Evolutionary conservation across 1,140 invertebrate genomes (phyloP).

Genomic region (Metaphire vulgaris): DNA sequence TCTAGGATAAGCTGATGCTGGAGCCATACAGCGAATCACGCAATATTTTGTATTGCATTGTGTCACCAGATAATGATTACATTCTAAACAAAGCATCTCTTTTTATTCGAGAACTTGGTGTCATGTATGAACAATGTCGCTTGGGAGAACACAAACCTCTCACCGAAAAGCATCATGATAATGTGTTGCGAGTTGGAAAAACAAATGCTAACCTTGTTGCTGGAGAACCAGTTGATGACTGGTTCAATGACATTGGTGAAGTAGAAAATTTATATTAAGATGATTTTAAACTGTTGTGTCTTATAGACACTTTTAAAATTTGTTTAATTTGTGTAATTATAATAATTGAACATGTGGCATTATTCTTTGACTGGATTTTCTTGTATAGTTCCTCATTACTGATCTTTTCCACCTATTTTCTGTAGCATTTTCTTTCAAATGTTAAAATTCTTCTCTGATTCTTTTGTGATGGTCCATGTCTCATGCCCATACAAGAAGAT

Average conservation of each 20-base stretch:
- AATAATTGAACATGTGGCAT: not conserved
- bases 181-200: constrained; percentile 78
- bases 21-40: constrained; percentile 88
- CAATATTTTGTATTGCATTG: constrained; percentile 88
- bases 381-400: constrained; percentile 23
- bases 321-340: not conserved
- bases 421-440: no score
- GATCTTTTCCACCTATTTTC: no score
- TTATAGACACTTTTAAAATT: no score
- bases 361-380: constrained; percentile 4
- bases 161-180: constrained; percentile 72
- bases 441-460: no score
- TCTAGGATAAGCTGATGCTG: constrained; percentile 73
- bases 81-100: constrained; percentile 68
- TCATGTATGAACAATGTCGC: constrained; percentile 84
- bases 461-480: no score
- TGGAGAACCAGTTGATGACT: constrained; percentile 77
- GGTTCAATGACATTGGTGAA: constrained; percentile 66
- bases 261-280: not conserved
- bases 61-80: constrained; percentile 84
- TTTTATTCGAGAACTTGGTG: constrained; percentile 87
- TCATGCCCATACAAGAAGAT: no score
- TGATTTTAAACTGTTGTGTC: not conserved
- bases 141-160: constrained; percentile 83
- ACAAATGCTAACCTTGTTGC: constrained; percentile 58